These are phyloP conservation scores for Pyrochroa serraticornis DNA, from an alignment of 2,888 invertebrate genomes.

Conservation along the genomic window DNA sequence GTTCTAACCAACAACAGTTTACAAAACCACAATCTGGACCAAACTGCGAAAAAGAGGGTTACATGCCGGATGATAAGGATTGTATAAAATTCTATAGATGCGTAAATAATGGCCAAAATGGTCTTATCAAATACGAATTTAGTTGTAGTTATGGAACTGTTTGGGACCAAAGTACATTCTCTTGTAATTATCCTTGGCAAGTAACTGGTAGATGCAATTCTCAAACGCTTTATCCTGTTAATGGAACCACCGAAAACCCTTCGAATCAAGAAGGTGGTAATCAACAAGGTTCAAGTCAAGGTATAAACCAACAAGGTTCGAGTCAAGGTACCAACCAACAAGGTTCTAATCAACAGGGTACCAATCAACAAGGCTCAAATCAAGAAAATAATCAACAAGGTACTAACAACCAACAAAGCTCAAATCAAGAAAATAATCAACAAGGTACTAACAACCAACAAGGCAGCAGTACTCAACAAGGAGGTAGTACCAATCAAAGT, in stretches of 20 bases:
- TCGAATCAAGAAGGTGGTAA: constrained; percentile 24
- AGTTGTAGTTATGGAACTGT: constrained; percentile 75
- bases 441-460: constrained; percentile 37
- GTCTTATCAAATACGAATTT: constrained; percentile 70
- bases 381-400: constrained; percentile 26
- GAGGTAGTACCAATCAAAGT: constrained; percentile 3
- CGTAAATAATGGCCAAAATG: constrained; percentile 65
- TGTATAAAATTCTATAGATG: constrained; percentile 79
- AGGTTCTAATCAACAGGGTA: constrained; percentile 19
- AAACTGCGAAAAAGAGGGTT: constrained; percentile 68
- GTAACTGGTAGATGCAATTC: constrained; percentile 43
- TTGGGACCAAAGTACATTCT: constrained; percentile 70
- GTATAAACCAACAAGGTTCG: constrained; percentile 47
- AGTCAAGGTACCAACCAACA: constrained; percentile 25
- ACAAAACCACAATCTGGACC: constrained; percentile 31
- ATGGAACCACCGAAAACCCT: constrained; percentile 4
- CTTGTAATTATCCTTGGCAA: constrained; percentile 73
- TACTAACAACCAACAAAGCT: constrained; percentile 47
- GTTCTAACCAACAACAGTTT: constrained; percentile 47
- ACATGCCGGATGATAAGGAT: constrained; percentile 68
- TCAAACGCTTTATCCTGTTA: background rate
- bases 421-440: constrained; percentile 32
- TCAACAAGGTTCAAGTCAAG: constrained; percentile 30
- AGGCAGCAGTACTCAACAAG: constrained; percentile 42
- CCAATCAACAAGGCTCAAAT: background rate